Evolutionary conservation across 2,113 vertebrate species (phyloP), one percentile per base, ranked within the genome.

Genomic region (Lophius piscatorius): DNA sequence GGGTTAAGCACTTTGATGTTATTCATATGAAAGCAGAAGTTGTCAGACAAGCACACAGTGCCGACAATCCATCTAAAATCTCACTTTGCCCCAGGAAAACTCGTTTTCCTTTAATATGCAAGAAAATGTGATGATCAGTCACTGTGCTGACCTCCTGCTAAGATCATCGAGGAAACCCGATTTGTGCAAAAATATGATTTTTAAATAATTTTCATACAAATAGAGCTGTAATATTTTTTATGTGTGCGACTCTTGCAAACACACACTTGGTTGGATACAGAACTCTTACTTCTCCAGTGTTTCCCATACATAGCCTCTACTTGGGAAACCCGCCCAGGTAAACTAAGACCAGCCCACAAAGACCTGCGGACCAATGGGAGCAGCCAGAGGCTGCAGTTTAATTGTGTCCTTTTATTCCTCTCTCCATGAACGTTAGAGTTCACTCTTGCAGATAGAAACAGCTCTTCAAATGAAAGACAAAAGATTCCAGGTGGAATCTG

Each of bases 11-110:
- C 55, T 50, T 66, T 56, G 50, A 67, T 47, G 54, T 36, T 31
- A 20, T 55, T 60, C 60, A 45, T 42, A 45, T 48, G 63, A 46
- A 67, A 77, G 51, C 28, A 40, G 66, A 58, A 63, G 41, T 38
- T n/a, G n/a, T n/a, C n/a, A n/a, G n/a, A n/a, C n/a, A n/a, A n/a
- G n/a, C n/a, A n/a, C n/a, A n/a, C 24, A 11, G 5, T 35, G 38
- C 38, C 39, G 45, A 33, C 47, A 52, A 77, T 21, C 28, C 56
- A 17, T 11, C 36, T 28, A 9, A 10, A 26, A 41, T 14, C 42
- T 26, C 12, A 18, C 26, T 41, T 26, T 21, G 2, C 2, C 3
- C 14, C 22, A 2, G 14, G 20, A 21, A 21, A 41, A 20, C 17
- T 2, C 18, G 13, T n/a, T 29, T 17, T 2, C n/a, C 31, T 39